Conservation (phyloP, 2,888 invertebrate species). For the Lepidochrysops patricia region DNA sequence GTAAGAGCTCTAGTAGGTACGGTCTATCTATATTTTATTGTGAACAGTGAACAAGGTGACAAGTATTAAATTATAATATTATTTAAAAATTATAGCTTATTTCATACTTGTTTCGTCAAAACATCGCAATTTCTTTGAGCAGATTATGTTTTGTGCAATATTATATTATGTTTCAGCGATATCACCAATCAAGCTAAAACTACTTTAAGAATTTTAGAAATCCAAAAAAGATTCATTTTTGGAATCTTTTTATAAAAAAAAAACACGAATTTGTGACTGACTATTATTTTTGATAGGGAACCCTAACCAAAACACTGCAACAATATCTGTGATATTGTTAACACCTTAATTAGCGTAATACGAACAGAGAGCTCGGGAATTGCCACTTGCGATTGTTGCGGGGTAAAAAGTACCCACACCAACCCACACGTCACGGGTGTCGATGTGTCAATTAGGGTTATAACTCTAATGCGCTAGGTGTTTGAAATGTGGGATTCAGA, state of each 20-base stretch:
- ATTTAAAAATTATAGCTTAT: no score
- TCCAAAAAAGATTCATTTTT: not conserved
- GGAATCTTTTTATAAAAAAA: not conserved
- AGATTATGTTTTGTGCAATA: no score
- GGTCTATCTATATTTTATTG: no score
- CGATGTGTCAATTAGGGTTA: slow-evolving; percentile 46
- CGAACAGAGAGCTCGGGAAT: slow-evolving; percentile 45
- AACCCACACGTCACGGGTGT: slow-evolving; percentile 32
- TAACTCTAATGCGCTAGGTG: slow-evolving; percentile 18
- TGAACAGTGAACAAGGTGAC: no score
- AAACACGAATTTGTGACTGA: not conserved
- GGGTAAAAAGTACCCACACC: slow-evolving; percentile 34
- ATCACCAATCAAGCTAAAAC: no score
- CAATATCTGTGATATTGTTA: slow-evolving; percentile 30
- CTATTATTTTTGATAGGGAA: slow-evolving; percentile 22
- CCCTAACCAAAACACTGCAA: slow-evolving; percentile 33
- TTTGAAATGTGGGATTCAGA: not conserved
- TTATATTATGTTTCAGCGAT: no score
- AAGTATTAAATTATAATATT: no score
- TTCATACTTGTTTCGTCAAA: no score
- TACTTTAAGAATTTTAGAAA: not conserved
- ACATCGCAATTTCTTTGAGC: no score
- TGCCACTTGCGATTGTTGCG: slow-evolving; percentile 45
- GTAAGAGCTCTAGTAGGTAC: no score
- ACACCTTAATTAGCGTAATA: slow-evolving; percentile 52